Evolutionary conservation across 2,888 invertebrate genomes (phyloP), one percentile per base, ranked within the genome.

Genomic region (Cataglyphis livida): DNA sequence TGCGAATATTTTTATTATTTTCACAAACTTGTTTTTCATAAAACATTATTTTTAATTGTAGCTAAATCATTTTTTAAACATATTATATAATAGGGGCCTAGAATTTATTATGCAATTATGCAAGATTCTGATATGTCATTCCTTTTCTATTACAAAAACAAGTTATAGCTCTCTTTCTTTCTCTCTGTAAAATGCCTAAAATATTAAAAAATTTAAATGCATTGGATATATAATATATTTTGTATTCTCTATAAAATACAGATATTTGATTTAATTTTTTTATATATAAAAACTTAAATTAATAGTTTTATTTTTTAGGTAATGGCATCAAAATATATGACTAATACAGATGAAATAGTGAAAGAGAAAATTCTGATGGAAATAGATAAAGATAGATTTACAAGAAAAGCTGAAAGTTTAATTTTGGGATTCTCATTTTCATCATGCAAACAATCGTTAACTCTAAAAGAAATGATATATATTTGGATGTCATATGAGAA

Each of bases 1-100:
- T 51, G 2, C n/a, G 10, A 10, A 4, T 18, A 57, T 68, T 84
- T 9, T 59, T 75, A 51, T 85, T 85, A 15, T 48, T 76, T 28
- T 81, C 76, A 82, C 7, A 62, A 35, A n/a, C 18, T 0, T 78
- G 73, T 44, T 48, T 38, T 18, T 48, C 18, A 18, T 48, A 48
- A 48, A 48, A 48, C 4, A 15, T 15, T 48, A 18, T 48, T 48
- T 48, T 48, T 44, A 44, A 48, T 48, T 18, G 1, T 18, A 48
- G 1, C 18, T 48, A 48, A 48, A 18, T 48, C 48, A 18, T 6
- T 48, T 48, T 18, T 51, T 1, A n/a, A 51, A 0, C 7, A n/a
- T 5, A 15, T 48, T 51, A 51, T n/a, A n/a, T 51, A 51, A 51
- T 51, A 51, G n/a, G 0, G n/a, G 7, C 7, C 18, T 48, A 48